A percentile compares a stretch with the other conserved stretches of the same genome.
phyloP scores from a whole-genome alignment of 1,140 invertebrate species.

The Sycophila sp. region DNA sequence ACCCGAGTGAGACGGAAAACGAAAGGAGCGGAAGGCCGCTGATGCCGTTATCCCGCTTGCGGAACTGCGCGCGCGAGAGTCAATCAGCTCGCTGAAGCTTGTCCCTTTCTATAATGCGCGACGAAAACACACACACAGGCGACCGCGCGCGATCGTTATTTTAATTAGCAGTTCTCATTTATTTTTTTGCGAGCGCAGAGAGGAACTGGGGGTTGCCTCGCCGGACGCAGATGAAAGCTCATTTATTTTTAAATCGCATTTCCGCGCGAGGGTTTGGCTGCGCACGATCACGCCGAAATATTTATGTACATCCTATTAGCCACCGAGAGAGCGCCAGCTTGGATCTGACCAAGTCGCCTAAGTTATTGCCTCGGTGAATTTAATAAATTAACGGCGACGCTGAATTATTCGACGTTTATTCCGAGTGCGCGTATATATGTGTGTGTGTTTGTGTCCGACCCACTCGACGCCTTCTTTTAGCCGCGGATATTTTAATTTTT shows the following conservation, averaged over 20 bases:
- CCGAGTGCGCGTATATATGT: no score
- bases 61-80: no score
- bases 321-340: not conserved
- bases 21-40: no score
- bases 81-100: no score
- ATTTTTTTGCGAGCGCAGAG: no score
- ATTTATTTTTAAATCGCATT: constrained; percentile 15
- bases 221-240: not conserved
- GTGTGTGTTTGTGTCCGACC: no score
- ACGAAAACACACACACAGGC: no score
- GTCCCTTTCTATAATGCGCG: no score
- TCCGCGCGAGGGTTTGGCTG: not conserved
- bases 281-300: not conserved
- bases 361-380: not conserved
- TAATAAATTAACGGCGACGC: not conserved
- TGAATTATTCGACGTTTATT: not conserved
- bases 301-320: not conserved
- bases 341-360: not conserved
- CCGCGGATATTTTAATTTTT: not conserved
- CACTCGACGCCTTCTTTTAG: not conserved
- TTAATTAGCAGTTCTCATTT: no score
- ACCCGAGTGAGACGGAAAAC: not conserved
- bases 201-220: no score
- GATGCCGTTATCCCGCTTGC: constrained; percentile 6
- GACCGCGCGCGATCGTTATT: no score